Conservation (phyloP, 2,113 vertebrate species). For the Scalopus aquaticus region DNA sequence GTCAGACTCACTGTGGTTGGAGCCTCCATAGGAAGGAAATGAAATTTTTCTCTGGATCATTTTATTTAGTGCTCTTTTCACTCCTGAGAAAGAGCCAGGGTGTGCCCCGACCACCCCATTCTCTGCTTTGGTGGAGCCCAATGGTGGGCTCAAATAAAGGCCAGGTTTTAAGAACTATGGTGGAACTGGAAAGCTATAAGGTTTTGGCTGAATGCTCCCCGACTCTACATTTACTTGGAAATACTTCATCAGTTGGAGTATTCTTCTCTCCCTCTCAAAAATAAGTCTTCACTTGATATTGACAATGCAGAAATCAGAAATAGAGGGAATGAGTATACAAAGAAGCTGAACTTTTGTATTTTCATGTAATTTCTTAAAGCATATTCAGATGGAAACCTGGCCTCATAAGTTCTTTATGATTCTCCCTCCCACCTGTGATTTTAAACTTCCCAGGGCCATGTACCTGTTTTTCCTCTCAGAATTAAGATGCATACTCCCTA, state of each 20-base stretch:
- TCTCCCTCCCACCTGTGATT: neutral
- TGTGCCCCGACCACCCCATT: too few relatives aligned
- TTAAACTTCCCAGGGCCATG: neutral
- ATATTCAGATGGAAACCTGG: neutral
- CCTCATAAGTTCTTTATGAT: neutral
- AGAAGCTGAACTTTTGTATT: neutral
- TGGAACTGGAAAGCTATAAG: too few relatives aligned
- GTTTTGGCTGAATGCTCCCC: neutral
- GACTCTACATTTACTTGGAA: neutral
- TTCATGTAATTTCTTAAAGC: neutral
- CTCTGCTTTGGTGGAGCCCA: neutral
- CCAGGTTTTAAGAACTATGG: neutral
- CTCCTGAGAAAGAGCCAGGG: neutral
- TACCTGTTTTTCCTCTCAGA: neutral
- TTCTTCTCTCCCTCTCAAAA: neutral
- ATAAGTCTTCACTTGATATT: neutral
- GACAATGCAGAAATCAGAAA: neutral
- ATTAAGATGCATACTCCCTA: accelerated
- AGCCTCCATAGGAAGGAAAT: too few relatives aligned
- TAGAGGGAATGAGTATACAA: neutral
- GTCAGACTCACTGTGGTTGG: neutral
- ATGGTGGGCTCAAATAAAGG: neutral
- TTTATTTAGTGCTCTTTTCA: neutral
- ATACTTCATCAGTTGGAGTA: neutral
- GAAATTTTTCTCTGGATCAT: neutral